Percentiles rank a stretch among this genome's conserved stretches.
phyloP scores from a whole-genome alignment of 2,888 invertebrate species.

The Rhagonycha fulva region DNA sequence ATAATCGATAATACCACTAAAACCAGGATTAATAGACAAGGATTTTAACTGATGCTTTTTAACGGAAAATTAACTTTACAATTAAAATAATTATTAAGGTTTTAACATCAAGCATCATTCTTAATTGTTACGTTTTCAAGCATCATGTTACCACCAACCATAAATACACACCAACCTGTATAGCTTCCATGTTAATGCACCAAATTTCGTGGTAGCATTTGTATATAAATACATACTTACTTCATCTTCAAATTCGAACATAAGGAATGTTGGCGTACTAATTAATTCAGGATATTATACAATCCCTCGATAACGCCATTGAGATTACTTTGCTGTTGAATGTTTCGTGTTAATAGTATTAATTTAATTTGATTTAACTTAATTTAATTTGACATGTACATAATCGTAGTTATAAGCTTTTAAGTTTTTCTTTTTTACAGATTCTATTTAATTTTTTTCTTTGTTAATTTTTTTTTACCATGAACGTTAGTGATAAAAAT shows the following conservation, averaged over 20 bases:
- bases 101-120: neutral
- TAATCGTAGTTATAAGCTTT: neutral
- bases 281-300: conserved; percentile 22
- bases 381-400: conserved; percentile 20
- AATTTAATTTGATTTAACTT: conserved; percentile 31
- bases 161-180: conserved; percentile 4
- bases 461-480: neutral
- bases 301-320: conserved; percentile 30
- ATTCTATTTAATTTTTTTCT: conserved; percentile 21
- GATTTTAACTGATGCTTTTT: conserved; percentile 23
- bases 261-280: conserved; percentile 25
- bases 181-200: conserved; percentile 7
- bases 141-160: conserved; percentile 15
- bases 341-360: conserved; percentile 39
- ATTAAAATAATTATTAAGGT: neutral
- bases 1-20: conserved; percentile 10
- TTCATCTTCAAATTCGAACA: conserved; percentile 20
- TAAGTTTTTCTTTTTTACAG: conserved; percentile 15
- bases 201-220: conserved; percentile 12
- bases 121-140: neutral
- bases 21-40: conserved; percentile 7
- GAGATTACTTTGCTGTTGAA: conserved; percentile 40
- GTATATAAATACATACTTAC: conserved; percentile 8
- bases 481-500: neutral
- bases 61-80: conserved; percentile 18